Evolutionary conservation across 1,140 invertebrate species (phyloP).

Genomic region (Brachionus koreanus): DNA sequence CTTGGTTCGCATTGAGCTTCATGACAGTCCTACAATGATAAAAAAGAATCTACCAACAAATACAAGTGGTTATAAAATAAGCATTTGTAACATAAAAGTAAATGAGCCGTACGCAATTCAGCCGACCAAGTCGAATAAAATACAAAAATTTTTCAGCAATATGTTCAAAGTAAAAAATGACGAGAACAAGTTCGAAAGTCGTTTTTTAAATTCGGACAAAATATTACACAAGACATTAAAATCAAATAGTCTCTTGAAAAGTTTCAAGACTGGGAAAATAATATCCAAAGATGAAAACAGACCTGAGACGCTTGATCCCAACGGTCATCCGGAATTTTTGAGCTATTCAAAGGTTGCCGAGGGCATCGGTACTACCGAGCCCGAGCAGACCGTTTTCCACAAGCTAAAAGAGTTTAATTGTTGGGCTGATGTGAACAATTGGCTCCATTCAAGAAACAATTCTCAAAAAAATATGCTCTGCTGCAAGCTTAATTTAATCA

Average conservation of each 20-base stretch:
- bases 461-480: constrained; percentile 23
- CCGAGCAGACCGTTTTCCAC: not conserved
- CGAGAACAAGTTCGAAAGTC: not conserved
- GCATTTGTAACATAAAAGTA: constrained; percentile 15
- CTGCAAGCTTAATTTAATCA: not conserved
- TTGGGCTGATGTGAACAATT: not conserved
- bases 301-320: not conserved
- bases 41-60: not conserved
- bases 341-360: constrained; percentile 18
- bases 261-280: not conserved
- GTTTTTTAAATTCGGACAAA: not conserved
- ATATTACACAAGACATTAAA: not conserved
- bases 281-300: not conserved
- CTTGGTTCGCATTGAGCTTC: constrained; percentile 21
- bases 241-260: not conserved
- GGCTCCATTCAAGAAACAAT: not conserved
- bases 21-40: not conserved
- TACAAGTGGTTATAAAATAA: not conserved
- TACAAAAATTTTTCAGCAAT: constrained; percentile 33
- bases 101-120: not conserved
- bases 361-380: constrained; percentile 6
- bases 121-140: not conserved
- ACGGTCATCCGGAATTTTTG: constrained; percentile 11
- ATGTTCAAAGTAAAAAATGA: constrained; percentile 4
- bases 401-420: not conserved